Evolutionary conservation across 2,888 invertebrate genomes (phyloP).

Genomic region (Standfussiana lucernea): DNA sequence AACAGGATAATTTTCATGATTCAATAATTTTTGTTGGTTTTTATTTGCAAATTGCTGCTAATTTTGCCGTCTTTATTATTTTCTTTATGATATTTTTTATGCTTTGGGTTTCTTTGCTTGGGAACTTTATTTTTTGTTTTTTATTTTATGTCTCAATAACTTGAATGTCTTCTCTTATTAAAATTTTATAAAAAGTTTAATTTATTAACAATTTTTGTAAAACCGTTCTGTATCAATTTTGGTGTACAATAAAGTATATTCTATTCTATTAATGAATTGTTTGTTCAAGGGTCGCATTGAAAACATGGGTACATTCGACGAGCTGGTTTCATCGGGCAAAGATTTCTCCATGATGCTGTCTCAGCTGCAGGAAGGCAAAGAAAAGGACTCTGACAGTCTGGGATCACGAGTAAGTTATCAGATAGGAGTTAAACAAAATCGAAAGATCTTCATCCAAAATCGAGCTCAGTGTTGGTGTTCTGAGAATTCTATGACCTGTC

Average conservation of each 20-base stretch:
- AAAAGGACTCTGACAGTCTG: slow-evolving; percentile 81
- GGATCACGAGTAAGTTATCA: slow-evolving; percentile 76
- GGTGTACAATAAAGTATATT: too few relatives aligned
- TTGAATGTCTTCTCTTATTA: background rate
- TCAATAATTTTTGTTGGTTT: background rate
- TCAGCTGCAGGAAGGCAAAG: slow-evolving; percentile 84
- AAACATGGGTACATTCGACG: slow-evolving; percentile 91
- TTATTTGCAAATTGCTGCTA: background rate
- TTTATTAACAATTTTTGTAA: too few relatives aligned
- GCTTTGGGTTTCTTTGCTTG: background rate
- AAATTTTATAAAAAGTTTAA: background rate
- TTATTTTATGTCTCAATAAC: too few relatives aligned
- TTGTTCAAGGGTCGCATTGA: slow-evolving; percentile 88
- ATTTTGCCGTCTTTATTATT: background rate
- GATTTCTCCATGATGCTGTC: slow-evolving; percentile 90
- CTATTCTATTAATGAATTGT: too few relatives aligned
- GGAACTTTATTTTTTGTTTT: background rate
- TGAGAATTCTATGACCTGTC: background rate
- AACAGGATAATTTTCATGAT: background rate
- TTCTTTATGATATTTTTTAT: background rate
- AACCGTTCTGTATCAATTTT: too few relatives aligned
- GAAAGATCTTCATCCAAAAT: background rate
- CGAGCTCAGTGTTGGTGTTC: background rate
- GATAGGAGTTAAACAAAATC: too few relatives aligned
- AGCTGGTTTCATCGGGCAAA: slow-evolving; percentile 89